Percentiles rank a stretch among this genome's conserved stretches.
Conservation (phyloP, 2,113 vertebrate genomes). For the Eupsittula cactorum region DNA sequence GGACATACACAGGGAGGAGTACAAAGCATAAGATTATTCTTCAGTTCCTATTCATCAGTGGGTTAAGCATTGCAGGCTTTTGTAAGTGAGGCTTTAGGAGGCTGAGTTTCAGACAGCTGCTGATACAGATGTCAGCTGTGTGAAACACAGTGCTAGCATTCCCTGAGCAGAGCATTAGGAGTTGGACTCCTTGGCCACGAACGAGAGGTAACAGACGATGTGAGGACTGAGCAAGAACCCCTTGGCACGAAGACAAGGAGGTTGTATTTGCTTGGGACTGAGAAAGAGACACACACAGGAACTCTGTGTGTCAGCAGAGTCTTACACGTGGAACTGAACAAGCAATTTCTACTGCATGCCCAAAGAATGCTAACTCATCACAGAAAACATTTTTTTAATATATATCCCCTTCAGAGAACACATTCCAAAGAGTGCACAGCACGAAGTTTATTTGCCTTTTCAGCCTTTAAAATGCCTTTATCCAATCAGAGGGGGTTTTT, state of each 20-base stretch:
- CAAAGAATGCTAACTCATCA: background rate
- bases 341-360: background rate
- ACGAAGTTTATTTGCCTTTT: background rate
- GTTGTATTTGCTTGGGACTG: background rate
- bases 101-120: background rate
- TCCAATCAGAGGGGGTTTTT: background rate
- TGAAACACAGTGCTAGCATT: fast-evolving
- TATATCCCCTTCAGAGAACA: background rate
- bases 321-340: background rate
- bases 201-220: fast-evolving
- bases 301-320: fast-evolving
- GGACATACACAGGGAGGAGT: background rate
- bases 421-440: background rate
- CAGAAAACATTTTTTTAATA: background rate
- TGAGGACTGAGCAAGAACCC: background rate
- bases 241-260: no score
- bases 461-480: background rate
- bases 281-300: background rate
- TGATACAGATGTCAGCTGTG: background rate
- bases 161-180: background rate
- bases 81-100: background rate
- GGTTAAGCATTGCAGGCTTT: background rate
- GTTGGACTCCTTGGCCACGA: fast-evolving
- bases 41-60: background rate
- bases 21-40: background rate